These are phyloP conservation scores for Platalea minor DNA, from an alignment of 2,797 vertebrate genomes.

Conservation along the genomic window DNA sequence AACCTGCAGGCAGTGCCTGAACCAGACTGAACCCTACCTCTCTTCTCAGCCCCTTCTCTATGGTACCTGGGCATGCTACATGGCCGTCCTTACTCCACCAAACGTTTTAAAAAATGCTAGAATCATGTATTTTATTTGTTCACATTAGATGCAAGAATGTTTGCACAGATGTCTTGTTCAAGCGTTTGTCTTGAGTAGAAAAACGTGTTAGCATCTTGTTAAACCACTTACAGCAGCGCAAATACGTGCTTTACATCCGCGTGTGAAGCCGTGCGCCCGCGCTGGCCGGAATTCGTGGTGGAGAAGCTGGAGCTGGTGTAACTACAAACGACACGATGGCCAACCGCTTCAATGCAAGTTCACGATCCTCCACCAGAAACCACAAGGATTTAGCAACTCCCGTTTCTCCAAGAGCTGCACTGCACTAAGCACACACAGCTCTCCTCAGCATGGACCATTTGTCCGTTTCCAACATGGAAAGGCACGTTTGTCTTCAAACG, in stretches of 20 bases:
- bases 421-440: not conserved
- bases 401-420: not conserved
- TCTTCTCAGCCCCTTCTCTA: not conserved
- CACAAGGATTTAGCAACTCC: not conserved
- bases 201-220: not conserved
- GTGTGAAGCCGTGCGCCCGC: not conserved
- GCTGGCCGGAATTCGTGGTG: not conserved
- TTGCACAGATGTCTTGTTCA: not conserved
- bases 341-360: not conserved
- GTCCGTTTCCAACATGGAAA: accelerated
- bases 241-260: accelerated
- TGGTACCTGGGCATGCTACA: accelerated
- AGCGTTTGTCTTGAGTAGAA: not conserved
- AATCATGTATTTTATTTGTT: not conserved
- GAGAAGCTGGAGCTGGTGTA: not conserved
- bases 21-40: not conserved
- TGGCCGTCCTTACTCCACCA: not conserved
- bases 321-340: not conserved
- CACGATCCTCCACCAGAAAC: not conserved
- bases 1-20: not conserved
- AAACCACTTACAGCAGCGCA: not conserved
- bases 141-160: not conserved
- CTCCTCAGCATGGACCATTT: not conserved
- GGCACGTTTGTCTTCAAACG: not conserved
- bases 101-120: not conserved